Evolutionary conservation across 2,797 vertebrate genomes (phyloP).

Genomic region (Notoglanidium macrostoma): DNA sequence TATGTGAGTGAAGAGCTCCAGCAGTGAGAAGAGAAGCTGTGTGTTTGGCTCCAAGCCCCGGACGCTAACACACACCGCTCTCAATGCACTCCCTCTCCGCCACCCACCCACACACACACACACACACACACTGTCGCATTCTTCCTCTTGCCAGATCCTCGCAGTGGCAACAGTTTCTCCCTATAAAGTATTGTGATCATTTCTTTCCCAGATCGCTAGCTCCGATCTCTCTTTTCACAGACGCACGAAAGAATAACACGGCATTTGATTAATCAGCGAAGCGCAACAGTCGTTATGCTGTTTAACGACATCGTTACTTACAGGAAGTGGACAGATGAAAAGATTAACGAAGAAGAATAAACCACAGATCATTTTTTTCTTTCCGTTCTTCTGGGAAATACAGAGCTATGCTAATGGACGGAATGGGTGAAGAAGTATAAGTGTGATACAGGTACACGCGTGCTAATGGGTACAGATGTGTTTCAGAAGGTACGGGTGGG

Average conservation of each 20-base stretch:
- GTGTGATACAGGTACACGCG: too few species aligned
- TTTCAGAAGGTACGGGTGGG: background rate
- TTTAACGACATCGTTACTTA: background rate
- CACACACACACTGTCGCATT: slow-evolving; percentile 5
- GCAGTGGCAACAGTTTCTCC: background rate
- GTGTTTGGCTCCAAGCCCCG: slow-evolving; percentile 33
- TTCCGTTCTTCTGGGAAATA: background rate
- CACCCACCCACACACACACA: slow-evolving; percentile 5
- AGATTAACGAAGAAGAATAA: background rate
- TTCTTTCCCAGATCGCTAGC: background rate
- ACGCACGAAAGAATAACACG: background rate
- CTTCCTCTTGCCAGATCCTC: background rate
- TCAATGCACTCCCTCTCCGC: slow-evolving; percentile 14
- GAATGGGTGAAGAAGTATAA: background rate
- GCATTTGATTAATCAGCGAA: background rate
- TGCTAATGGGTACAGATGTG: background rate
- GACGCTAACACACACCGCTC: background rate
- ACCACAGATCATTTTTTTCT: background rate
- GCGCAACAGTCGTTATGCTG: background rate
- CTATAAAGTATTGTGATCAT: background rate
- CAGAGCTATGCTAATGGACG: background rate
- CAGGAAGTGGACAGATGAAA: background rate
- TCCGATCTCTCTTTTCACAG: background rate
- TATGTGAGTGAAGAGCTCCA: slow-evolving; percentile 27
- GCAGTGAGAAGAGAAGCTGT: slow-evolving; percentile 19